A percentile compares a stretch with the other conserved stretches of the same genome.
These are phyloP conservation scores for Bugula neritina DNA, from an alignment of 2,888 invertebrate species.

Conservation along the genomic window DNA sequence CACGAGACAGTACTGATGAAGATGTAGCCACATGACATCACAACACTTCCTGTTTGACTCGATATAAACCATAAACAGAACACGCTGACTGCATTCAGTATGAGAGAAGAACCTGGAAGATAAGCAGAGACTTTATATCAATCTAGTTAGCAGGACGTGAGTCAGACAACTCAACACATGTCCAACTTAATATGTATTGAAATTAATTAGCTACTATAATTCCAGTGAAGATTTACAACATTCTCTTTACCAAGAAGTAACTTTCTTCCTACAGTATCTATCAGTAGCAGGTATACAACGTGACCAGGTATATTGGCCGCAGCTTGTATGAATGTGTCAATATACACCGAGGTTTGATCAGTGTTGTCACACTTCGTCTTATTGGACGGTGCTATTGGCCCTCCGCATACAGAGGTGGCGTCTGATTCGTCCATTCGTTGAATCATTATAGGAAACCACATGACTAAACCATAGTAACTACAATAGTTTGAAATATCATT, in stretches of 20 bases:
- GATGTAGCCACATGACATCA: constrained; percentile 52
- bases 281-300: constrained; percentile 46
- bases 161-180: too few species aligned
- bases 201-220: too few species aligned
- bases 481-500: too few species aligned
- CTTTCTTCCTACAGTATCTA: constrained; percentile 50
- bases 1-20: constrained; percentile 54
- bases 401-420: constrained; percentile 21
- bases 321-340: constrained; percentile 48
- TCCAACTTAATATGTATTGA: too few species aligned
- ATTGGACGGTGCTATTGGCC: neutral
- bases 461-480: constrained; percentile 87
- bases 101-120: constrained; percentile 47
- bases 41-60: constrained; percentile 39
- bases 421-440: constrained; percentile 60
- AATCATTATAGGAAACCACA: constrained; percentile 94
- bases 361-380: constrained; percentile 3
- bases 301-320: constrained; percentile 52
- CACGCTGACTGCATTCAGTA: constrained; percentile 45
- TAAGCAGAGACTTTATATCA: too few species aligned
- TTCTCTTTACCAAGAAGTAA: constrained; percentile 41
- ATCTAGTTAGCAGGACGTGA: too few species aligned
- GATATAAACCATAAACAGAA: constrained; percentile 47
- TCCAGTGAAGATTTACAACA: too few species aligned
- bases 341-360: constrained; percentile 35